Evolutionary conservation across 1,140 invertebrate genomes (phyloP), one percentile per base, ranked within the genome.

Genomic region (Coptotermes formosanus): DNA sequence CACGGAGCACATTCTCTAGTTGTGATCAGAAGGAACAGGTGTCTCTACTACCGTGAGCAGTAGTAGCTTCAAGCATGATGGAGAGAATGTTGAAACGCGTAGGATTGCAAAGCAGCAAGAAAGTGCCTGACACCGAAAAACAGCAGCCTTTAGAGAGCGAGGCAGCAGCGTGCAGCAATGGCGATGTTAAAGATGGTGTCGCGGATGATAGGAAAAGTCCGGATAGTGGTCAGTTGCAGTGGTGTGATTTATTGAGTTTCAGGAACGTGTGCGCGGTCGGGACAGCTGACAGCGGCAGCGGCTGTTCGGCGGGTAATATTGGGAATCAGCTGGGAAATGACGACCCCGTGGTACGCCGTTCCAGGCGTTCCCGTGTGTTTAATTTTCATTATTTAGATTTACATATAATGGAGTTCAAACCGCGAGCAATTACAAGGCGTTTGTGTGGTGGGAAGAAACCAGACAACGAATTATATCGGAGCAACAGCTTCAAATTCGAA

Each of bases 401-500:
- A 43, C 86, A 87, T 75, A 87, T 87, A 25, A 87, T 87, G 87
- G 87, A 87, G 45, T 87, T 87, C 48, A 85, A 89, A 59, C 91
- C 91, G 2, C 89, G 91, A 1, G 91, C 90, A 12, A 89, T 95
- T 82, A 95, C 95, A 2, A 92, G 94, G 64, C 92, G 95, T 48
- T 92, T 96, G 87, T 96, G 95, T 89, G 93, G 93, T 86, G 92
- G 93, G 25, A 90, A 92, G 48, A 90, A 90, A 75, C 91, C 90
- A 86, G 95, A 96, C 92, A 96, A 96, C 91, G 95, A 96, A 91
- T 92, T 96, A 45, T 96, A 96, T 89, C 93, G 95, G 86, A 96
- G 95, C 87, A 96, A 96, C 89, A 96, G 95, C 90, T 96, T 96
- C 92, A 96, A 96, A 91, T 96, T 96, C 89, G 95, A 96, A 90